phyloP scores from a whole-genome alignment of 2,888 invertebrate genomes.

The Eristalis intricaria region DNA sequence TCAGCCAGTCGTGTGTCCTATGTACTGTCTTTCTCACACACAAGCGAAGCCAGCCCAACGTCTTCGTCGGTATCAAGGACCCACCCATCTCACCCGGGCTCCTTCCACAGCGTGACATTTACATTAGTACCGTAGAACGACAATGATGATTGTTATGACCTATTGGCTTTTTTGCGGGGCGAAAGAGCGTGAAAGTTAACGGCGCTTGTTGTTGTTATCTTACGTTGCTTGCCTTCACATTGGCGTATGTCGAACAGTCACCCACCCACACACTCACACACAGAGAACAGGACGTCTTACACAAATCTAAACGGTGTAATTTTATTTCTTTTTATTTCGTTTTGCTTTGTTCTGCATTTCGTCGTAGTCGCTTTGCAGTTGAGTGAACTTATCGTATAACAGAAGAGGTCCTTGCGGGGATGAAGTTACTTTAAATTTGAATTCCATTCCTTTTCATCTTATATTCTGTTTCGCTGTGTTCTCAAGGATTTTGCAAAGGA shows the following conservation, averaged over 20 bases:
- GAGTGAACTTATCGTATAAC: not conserved
- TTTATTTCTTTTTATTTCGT: not conserved
- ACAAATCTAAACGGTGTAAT: not conserved
- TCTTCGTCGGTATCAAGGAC: slow-evolving; percentile 1
- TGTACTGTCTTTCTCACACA: not conserved
- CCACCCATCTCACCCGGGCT: slow-evolving; percentile 30
- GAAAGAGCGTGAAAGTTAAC: slow-evolving; percentile 36
- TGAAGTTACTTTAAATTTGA: not conserved
- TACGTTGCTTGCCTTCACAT: not conserved
- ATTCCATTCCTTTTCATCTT: not conserved
- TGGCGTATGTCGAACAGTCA: not conserved
- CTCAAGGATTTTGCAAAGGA: not conserved
- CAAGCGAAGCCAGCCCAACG: not conserved
- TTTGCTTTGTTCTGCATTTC: not conserved
- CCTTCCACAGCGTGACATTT: slow-evolving; percentile 60
- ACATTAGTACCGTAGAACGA: slow-evolving; percentile 63
- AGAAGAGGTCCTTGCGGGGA: not conserved
- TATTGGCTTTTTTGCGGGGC: slow-evolving; percentile 58
- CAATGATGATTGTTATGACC: slow-evolving; percentile 68
- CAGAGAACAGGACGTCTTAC: not conserved
- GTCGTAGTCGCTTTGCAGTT: not conserved
- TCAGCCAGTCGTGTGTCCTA: not conserved
- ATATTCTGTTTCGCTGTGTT: not conserved
- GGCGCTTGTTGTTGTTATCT: slow-evolving; percentile 9
- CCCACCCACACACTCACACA: not conserved